Base-by-base conservation (phyloP, 2,888 invertebrate genomes). In the Zele albiditarsus region DNA sequence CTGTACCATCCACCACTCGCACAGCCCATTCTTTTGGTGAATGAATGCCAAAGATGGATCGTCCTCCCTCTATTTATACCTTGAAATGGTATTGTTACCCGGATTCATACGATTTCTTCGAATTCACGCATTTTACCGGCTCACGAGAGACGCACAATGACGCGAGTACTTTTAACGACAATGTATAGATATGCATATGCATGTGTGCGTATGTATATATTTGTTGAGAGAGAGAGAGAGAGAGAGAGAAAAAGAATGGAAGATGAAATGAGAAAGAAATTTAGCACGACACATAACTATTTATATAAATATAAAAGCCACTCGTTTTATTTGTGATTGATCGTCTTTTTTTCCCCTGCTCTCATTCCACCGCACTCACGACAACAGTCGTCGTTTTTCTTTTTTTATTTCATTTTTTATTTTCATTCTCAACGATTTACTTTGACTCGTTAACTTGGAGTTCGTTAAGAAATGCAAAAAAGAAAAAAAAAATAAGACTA, bases 41-140 rank as follows among this genome's bases (percentile, higher is more conserved):
- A 86, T 87, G 85, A 86, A 86, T 84, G 81, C 82, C 82, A 86
- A 86, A 87, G 86, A 87, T 87, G 86, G 86, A 87, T 87, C 84
- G 84, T 77, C 76, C 84, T 82, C 82, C 80, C 83, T 84, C 81
- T 83, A 78, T 83, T 78, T 81, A 71, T 70, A 68, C 75, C 75
- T 74, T 69, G 38, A 58, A 60, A 62, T 63, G 38, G 71, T 49
- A 82, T 85, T 85, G 86, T 85, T 81, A 77, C 78, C 79, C 38
- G 78, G 74, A 84, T 81, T 85, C 82, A 75, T 79, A 80, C 80
- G 83, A 83, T 84, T 86, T 84, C 85, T 78, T 79, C 82, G 85
- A 86, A 86, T 86, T 83, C 82, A 83, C 84, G 82, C 83, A 82
- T 83, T 83, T 82, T 80, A 82, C 77, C 76, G 74, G 77, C 73